Evolutionary conservation across 64 coral and sea anemone species (phyloP), one percentile per base, ranked within the genome.

Genomic region (Dendrophyllia cribrosa): DNA sequence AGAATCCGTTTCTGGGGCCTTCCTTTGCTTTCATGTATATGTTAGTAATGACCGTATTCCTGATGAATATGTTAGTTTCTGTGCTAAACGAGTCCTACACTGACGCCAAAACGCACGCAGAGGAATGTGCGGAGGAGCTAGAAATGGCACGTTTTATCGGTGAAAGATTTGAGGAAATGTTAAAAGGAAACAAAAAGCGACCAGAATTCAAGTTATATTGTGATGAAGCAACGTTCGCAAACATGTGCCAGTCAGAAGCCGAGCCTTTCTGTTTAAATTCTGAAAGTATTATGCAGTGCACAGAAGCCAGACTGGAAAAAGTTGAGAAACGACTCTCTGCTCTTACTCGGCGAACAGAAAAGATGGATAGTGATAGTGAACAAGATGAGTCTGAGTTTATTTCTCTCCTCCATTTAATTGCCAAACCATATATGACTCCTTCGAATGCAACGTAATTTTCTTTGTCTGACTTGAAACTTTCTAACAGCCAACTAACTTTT

Each of bases 61-160:
- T 93, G 0, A 63, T 93, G 24, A 93, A 93, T 24, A 59, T 93
- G 14, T 74, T 88, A 25, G 48, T 88, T 51, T 72, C 84, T 17
- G 76, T 93, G 4, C 52, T 93, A 22, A 68, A 93, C 64, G 73
- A 88, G 13, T 87, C 91, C 0, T 87, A 78, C 53, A 12, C 15
- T 16, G 83, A 93, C 65, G 73, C 76, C 3, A 93, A 69, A 19
- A 19, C 74, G 21, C 1, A 87, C 6, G 64, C 74, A 4, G 20
- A 87, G 0, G 43, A 77, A 64, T 7, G 69, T 87, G 74, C 73
- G 3, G 56, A 88, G 58, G 73, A 93, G 24, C 75, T 77, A n/a
- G 91, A 93, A 87, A 88, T 87, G 51, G 91, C 70, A n/a, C 46
- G 65, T 5, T 93, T 93, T 34, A 79, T 93, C 5, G 67, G 47